phyloP scores from a whole-genome alignment of 2,113 vertebrate genomes.

The Rhineura floridana region DNA sequence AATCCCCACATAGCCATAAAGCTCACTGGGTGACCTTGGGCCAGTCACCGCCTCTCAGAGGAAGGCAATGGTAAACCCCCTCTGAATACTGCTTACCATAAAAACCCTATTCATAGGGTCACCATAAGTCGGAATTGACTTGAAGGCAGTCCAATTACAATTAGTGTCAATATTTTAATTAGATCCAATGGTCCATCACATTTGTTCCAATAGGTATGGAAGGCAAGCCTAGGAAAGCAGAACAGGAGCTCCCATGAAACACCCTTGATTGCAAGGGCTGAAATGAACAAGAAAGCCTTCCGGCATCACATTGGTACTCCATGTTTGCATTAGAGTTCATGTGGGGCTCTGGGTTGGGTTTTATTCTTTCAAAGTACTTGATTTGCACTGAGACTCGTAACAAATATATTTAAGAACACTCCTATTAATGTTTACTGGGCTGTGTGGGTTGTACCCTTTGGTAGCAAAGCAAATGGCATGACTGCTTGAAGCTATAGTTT shows the following conservation, averaged over 20 bases:
- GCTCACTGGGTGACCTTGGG: too few species aligned
- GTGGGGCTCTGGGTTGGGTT: not conserved
- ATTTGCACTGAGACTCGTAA: not conserved
- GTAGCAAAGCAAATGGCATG: not conserved
- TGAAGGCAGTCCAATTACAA: too few species aligned
- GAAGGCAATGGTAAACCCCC: too few species aligned
- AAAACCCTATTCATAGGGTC: too few species aligned
- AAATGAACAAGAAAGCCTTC: not conserved
- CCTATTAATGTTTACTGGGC: not conserved
- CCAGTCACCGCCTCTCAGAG: too few species aligned
- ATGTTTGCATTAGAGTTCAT: not conserved
- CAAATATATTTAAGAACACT: not conserved
- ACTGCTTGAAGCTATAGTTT: constrained; percentile 2
- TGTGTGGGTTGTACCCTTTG: not conserved
- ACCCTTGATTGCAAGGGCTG: not conserved
- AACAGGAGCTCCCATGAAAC: not conserved
- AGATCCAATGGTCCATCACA: not conserved
- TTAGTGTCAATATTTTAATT: too few species aligned
- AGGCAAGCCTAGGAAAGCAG: too few species aligned
- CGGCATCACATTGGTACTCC: not conserved
- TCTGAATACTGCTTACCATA: too few species aligned
- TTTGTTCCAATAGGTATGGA: not conserved
- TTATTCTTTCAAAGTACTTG: not conserved
- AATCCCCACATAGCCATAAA: too few species aligned
- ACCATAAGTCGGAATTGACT: too few species aligned